phyloP scores from a whole-genome alignment of 2,797 vertebrate genomes.

The Danionella dracula region DNA sequence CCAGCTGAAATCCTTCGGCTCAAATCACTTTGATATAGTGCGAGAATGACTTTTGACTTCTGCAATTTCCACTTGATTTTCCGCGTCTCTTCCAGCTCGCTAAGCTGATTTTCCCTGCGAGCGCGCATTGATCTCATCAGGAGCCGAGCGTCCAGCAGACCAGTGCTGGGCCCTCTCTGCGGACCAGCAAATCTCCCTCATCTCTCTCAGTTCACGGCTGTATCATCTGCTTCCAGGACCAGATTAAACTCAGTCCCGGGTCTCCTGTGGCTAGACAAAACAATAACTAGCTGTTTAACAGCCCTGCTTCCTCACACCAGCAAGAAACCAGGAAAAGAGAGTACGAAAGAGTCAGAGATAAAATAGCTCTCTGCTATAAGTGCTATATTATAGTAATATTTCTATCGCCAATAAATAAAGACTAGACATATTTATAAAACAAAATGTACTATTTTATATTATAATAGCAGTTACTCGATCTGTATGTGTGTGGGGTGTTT shows the following conservation, averaged over 20 bases:
- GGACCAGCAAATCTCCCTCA: neutral
- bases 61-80: slow-evolving; percentile 22
- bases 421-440: no score
- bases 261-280: slow-evolving; percentile 1
- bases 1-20: slow-evolving; percentile 9
- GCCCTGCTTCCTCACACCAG: neutral
- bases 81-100: neutral
- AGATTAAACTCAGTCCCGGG: neutral
- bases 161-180: slow-evolving; percentile 2
- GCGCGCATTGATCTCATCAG: slow-evolving; percentile 16
- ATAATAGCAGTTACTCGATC: no score
- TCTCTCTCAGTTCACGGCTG: neutral
- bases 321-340: neutral
- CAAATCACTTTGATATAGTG: neutral
- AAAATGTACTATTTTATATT: no score
- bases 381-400: no score
- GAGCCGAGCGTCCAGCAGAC: neutral
- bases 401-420: no score
- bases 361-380: no score
- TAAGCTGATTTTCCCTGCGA: slow-evolving; percentile 8
- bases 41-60: slow-evolving; percentile 6
- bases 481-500: no score
- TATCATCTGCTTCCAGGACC: neutral
- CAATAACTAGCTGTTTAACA: neutral
- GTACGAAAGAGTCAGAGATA: neutral